Conservation (phyloP, 2,113 vertebrate genomes). For the Pedetes capensis region DNA sequence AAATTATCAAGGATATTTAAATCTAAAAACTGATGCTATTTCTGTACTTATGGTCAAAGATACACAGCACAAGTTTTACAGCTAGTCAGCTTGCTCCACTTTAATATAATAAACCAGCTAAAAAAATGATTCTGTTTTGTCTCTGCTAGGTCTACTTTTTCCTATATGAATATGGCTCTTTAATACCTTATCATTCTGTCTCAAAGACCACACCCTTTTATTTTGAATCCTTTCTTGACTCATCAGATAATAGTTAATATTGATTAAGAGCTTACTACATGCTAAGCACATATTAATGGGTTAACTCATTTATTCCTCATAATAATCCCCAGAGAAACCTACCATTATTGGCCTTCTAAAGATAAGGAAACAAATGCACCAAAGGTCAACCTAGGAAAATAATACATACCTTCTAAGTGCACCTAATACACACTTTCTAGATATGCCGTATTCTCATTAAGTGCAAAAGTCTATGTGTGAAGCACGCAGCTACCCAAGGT, state of each 20-base stretch:
- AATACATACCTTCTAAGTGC: background rate
- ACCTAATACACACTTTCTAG: background rate
- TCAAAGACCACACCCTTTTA: background rate
- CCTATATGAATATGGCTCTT: background rate
- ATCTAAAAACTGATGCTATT: constrained; percentile 73
- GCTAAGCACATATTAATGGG: background rate
- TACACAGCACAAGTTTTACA: constrained; percentile 68
- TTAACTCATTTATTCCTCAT: constrained; percentile 13
- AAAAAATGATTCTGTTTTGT: constrained; percentile 60
- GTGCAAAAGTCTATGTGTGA: background rate
- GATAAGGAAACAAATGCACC: background rate
- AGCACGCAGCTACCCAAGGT: background rate
- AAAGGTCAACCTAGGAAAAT: background rate
- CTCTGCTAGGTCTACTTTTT: constrained; percentile 27
- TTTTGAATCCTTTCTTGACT: constrained; percentile 35
- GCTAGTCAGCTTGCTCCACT: constrained; percentile 71
- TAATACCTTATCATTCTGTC: background rate
- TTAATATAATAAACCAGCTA: constrained; percentile 75
- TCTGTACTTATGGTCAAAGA: constrained; percentile 76
- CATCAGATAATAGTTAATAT: background rate
- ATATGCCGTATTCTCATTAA: background rate
- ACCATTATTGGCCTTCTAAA: background rate
- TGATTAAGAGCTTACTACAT: background rate
- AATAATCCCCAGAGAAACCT: background rate
- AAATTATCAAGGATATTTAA: constrained; percentile 75